Percentiles rank a stretch among this genome's conserved stretches.
phyloP scores from a whole-genome alignment of 2,797 vertebrate species.

The Passerculus sandwichensis region DNA sequence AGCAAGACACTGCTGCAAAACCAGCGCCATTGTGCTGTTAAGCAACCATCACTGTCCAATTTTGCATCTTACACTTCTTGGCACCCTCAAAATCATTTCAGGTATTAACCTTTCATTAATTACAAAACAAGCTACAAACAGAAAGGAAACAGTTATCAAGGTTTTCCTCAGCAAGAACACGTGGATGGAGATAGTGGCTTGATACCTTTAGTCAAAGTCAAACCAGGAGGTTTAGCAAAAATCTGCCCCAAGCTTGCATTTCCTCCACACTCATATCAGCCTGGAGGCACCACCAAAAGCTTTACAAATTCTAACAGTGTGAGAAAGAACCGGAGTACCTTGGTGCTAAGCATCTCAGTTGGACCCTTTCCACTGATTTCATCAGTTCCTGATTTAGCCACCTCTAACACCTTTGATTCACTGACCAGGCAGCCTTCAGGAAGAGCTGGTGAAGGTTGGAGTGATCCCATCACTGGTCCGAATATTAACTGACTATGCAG shows the following conservation, averaged over 20 bases:
- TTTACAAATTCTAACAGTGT: neutral
- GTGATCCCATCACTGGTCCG: slow-evolving; percentile 85
- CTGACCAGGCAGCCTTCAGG: slow-evolving; percentile 83
- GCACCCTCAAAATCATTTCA: neutral
- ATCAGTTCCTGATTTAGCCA: neutral
- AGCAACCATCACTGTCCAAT: neutral
- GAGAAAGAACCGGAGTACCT: neutral
- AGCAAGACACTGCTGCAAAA: neutral
- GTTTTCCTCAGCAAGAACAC: neutral
- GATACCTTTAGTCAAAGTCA: neutral
- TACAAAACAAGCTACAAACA: neutral
- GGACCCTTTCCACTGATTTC: neutral
- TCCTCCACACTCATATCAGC: neutral
- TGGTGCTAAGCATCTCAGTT: neutral
- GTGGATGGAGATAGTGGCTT: neutral
- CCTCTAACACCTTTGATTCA: neutral
- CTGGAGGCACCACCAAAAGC: neutral
- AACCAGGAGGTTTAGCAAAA: neutral
- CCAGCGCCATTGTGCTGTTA: neutral
- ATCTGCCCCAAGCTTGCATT: neutral
- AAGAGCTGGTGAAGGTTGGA: slow-evolving; percentile 84
- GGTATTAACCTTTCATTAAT: neutral
- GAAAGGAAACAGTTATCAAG: neutral
- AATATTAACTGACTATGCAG: slow-evolving; percentile 84
- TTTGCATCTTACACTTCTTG: neutral